Conservation (phyloP, 37 sponge, comb jelly and placozoan species). For the Beroe forskalii region DNA sequence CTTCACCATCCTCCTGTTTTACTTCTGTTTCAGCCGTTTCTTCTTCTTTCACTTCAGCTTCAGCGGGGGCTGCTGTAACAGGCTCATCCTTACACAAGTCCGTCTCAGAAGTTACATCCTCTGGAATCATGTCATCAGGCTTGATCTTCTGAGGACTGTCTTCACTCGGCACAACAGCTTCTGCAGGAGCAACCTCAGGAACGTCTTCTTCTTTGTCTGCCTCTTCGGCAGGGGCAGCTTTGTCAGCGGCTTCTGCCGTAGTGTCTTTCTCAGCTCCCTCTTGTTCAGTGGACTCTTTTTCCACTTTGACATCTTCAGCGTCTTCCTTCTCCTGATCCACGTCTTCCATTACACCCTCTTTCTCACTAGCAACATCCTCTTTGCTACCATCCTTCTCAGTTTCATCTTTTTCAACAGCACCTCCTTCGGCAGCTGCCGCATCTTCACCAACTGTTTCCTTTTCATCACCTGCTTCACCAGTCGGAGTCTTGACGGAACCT, state of each 20-base stretch:
- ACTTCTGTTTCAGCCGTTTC: not conserved
- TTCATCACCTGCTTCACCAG: not conserved
- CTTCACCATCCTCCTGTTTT: not conserved
- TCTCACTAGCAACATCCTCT: too few species aligned
- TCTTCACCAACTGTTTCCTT: too few species aligned
- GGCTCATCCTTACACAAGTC: not conserved
- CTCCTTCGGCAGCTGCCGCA: too few species aligned
- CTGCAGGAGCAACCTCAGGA: constrained; percentile 8
- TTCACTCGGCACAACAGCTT: not conserved
- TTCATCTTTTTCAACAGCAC: not conserved
- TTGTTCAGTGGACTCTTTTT: not conserved
- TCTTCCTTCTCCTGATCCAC: not conserved
- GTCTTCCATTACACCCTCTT: too few species aligned
- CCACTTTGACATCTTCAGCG: not conserved
- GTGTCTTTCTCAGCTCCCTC: not conserved
- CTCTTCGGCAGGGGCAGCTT: not conserved
- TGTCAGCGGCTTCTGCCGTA: not conserved
- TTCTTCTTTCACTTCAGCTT: not conserved
- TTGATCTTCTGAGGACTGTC: not conserved
- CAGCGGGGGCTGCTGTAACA: not conserved
- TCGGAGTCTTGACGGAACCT: not conserved
- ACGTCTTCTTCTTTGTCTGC: not conserved
- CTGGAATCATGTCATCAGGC: constrained; percentile 44
- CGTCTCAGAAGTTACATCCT: constrained; percentile 33
- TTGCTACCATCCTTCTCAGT: too few species aligned